Conservation (phyloP, 2,888 invertebrate species). For the Melipona beecheii region DNA sequence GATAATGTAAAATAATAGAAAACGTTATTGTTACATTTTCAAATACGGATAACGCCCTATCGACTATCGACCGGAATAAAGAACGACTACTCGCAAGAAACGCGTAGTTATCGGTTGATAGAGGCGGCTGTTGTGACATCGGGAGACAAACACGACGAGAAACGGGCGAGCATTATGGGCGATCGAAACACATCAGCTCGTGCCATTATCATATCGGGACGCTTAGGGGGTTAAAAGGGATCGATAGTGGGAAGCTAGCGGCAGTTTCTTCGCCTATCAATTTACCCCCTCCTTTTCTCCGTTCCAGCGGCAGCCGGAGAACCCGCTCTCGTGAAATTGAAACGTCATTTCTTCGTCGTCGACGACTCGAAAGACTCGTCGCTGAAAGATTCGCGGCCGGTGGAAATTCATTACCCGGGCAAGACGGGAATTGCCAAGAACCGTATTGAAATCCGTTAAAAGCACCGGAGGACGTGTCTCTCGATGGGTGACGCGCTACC, state of each 20-base stretch:
- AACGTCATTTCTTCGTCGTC: conserved; percentile 25
- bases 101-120: neutral
- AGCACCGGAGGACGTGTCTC: conserved; percentile 12
- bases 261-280: conserved; percentile 4
- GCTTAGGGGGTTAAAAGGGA: conserved; percentile 1
- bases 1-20: too few relatives aligned
- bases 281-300: neutral
- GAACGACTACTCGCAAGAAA: neutral
- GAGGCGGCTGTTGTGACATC: neutral
- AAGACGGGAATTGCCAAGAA: conserved; percentile 8
- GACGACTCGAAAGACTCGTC: conserved; percentile 13
- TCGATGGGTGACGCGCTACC: neutral
- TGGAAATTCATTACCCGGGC: conserved; percentile 24
- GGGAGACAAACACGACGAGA: neutral
- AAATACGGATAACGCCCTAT: too few relatives aligned
- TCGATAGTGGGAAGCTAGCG: conserved; percentile 9
- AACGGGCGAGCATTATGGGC: neutral
- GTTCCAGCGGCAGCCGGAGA: neutral
- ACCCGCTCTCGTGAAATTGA: conserved; percentile 27
- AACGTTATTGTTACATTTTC: too few relatives aligned
- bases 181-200: neutral
- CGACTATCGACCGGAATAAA: neutral
- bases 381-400: neutral
- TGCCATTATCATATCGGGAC: neutral
- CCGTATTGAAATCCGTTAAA: conserved; percentile 37